Base-by-base conservation (phyloP, 2,888 invertebrate genomes). In the Tachystola acroxantha region DNA sequence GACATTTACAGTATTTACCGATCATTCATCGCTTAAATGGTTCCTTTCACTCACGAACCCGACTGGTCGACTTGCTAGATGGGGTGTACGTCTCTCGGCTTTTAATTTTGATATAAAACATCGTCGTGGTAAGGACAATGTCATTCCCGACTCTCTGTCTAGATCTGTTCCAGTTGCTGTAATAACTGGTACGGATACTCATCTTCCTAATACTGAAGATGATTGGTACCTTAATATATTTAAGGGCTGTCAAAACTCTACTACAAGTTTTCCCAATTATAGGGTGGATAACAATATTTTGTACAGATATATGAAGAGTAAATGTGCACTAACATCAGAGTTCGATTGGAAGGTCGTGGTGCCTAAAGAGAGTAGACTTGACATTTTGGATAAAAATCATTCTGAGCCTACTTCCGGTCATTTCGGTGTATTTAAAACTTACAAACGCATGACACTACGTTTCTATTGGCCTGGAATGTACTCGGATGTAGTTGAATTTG, bases 331-430 rank as follows among this genome's bases (percentile, higher is more conserved):
- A 0, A 38, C 26, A 0, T 10, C 24, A 2, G 53, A 56, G 26
- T 54, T 55, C 24, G 37, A 36, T 0, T 59, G 57, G 54, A 57
- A 57, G 13, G 43, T 45, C 27, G 50, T 59, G 0, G 12, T 56
- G 1, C 49, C 53, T 0, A 1, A 0, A 0, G 51, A 54, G 24
- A 0, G 11, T 0, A 33, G 53, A 1, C 5, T 16, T 0, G 1
- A 29, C 0, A 16, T 46, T 1, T 39, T 59, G 1, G 1, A 2
- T 4, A 10, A 44, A 32, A 46, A 48, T 28, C 54, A 58, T 24
- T 34, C 36, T 7, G 46, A 45, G 3, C 49, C 53, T 7, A 53
- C 39, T 2, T 39, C 48, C 7, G 53, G 43, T 14, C 37, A 40
- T 16, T 10, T 53, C 0, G 54, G 50, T 3, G 39, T 53, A 7